Conservation (phyloP, 2,888 invertebrate genomes). For the Frankliniella fusca region DNA sequence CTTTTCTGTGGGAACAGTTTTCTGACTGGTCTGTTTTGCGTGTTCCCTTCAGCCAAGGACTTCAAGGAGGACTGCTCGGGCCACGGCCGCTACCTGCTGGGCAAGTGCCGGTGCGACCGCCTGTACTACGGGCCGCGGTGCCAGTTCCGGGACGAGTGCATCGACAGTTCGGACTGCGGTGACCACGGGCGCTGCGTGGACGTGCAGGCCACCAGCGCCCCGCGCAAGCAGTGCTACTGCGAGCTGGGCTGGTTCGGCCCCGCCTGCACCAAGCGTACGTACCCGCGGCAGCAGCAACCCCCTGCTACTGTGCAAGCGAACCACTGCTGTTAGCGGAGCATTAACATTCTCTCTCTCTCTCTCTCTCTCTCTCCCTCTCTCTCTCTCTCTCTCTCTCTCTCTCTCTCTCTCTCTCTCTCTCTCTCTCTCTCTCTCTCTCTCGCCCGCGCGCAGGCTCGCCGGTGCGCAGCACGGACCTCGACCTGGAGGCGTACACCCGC, state of each 20-base stretch:
- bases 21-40: background rate
- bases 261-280: constrained; percentile 76
- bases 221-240: constrained; percentile 83
- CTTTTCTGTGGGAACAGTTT: background rate
- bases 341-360: too few species aligned
- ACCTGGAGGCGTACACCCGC: constrained; percentile 65
- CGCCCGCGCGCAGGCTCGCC: constrained; percentile 59
- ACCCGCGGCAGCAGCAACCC: background rate
- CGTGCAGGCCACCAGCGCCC: constrained; percentile 72
- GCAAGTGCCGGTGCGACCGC: constrained; percentile 75
- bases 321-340: too few species aligned
- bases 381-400: too few species aligned
- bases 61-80: constrained; percentile 81
- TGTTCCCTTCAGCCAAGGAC: constrained; percentile 56
- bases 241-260: constrained; percentile 83
- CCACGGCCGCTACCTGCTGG: constrained; percentile 73
- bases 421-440: constrained; percentile 12
- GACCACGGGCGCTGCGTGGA: constrained; percentile 80
- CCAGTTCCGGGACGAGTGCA: constrained; percentile 85
- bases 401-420: too few species aligned
- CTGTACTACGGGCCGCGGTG: constrained; percentile 78
- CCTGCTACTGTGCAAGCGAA: background rate
- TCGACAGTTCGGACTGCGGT: constrained; percentile 79
- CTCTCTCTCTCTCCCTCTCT: too few species aligned
- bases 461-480: constrained; percentile 67